Evolutionary conservation across 1,140 invertebrate genomes (phyloP), one percentile per base, ranked within the genome.

Genomic region (Drosophila sulfurigaster): DNA sequence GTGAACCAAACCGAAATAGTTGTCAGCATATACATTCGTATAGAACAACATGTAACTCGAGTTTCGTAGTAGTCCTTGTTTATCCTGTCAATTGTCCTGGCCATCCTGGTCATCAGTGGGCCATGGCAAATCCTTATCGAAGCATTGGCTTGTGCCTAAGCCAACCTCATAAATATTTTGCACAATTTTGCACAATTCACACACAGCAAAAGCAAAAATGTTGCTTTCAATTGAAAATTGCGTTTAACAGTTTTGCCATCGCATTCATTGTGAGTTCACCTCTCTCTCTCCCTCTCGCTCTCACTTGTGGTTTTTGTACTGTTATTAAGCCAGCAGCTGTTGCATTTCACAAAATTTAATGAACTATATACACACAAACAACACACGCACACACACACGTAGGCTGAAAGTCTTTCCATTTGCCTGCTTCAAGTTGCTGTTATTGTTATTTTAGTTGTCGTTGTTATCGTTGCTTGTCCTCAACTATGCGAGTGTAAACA

Each of bases 281-380:
- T 38, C 8, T 11, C 32, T 32, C 32, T 3, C 32, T 30, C 28
- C 5, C 28, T 30, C 30, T 32, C 35, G 35, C 35, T 38, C 35
- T 3, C 66, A 79, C 38, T 16, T 64, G 63, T 45, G 63, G 67
- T 58, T 59, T 25, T 68, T 70, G 72, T 71, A 49, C 52, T 75
- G 60, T 79, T 86, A 82, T 86, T 78, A 66, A 35, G 46, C 77
- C 49, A 60, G 63, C 82, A 87, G 82, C 83, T 87, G 82, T 88
- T 83, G 82, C 83, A 58, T 58, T 88, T 87, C 82, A 74, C 79
- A 63, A 68, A 82, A 60, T 79, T 51, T 75, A 76, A 65, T 74
- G 72, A 71, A 81, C 64, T 62, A 43, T 68, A 65, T 56, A 60
- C 38, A 54, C 59, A 62, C 57, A 49, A 49, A 62, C 48, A 51